Conservation (phyloP, 2,113 vertebrate species). For the Patagioenas fasciata region DNA sequence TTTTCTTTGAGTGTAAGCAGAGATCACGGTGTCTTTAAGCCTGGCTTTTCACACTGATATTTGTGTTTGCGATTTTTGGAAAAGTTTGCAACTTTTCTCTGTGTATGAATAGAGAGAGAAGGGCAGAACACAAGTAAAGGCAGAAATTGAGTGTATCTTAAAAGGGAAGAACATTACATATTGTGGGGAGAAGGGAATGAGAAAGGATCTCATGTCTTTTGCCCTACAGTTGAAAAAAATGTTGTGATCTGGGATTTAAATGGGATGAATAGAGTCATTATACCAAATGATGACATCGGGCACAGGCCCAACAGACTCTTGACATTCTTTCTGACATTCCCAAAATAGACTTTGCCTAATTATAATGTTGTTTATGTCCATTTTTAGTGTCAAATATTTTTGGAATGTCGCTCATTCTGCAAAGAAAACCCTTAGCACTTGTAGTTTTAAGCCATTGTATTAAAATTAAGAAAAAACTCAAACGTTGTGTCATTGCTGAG, state of each 20-base stretch:
- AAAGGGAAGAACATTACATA: neutral
- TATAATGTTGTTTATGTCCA: slow-evolving; percentile 4
- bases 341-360: slow-evolving; percentile 50
- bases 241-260: neutral
- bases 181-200: neutral
- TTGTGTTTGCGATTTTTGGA: neutral
- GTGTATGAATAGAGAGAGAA: neutral
- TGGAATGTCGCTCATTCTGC: slow-evolving; percentile 34
- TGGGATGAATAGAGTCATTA: slow-evolving; percentile 15
- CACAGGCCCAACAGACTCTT: slow-evolving; percentile 12
- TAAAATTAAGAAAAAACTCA: neutral
- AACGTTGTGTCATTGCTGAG: neutral
- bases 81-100: neutral
- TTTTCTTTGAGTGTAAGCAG: neutral
- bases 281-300: neutral
- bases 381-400: slow-evolving; percentile 20
- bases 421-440: slow-evolving; percentile 10
- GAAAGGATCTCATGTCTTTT: neutral
- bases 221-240: neutral
- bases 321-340: slow-evolving; percentile 55
- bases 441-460: neutral
- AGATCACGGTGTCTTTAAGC: neutral
- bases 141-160: neutral
- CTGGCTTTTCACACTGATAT: neutral
- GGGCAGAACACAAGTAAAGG: neutral